Percentiles rank a stretch among this genome's conserved stretches.
Evolutionary conservation across 1,140 invertebrate species (phyloP).

Genomic region (Cotesia chilonis): DNA sequence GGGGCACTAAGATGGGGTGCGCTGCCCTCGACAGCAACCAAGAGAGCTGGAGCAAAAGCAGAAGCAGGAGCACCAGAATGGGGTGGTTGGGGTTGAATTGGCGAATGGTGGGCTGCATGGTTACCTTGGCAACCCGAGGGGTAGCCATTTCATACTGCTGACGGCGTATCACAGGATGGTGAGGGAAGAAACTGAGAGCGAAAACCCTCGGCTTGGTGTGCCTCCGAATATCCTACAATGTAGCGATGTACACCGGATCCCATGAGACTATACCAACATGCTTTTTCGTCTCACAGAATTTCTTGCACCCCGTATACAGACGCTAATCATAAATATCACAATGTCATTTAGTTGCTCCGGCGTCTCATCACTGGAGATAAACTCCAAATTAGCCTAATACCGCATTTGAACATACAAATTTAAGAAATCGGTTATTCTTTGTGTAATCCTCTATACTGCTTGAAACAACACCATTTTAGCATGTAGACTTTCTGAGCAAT

Average conservation of each 20-base stretch:
- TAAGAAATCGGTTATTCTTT: constrained; percentile 1
- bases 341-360: constrained; percentile 23
- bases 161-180: constrained; percentile 54
- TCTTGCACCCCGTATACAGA: constrained; percentile 6
- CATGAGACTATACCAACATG: constrained; percentile 16
- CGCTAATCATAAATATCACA: constrained; percentile 27
- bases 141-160: constrained; percentile 62
- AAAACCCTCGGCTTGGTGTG: constrained; percentile 52
- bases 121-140: constrained; percentile 63
- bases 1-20: constrained; percentile 30
- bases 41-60: constrained; percentile 36
- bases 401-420: constrained; percentile 36
- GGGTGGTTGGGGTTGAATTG: constrained; percentile 40
- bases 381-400: constrained; percentile 45
- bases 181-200: constrained; percentile 26
- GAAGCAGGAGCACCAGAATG: constrained; percentile 8
- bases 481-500: not conserved
- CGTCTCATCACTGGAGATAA: constrained; percentile 37
- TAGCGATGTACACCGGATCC: constrained; percentile 13
- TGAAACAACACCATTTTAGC: constrained; percentile 27
- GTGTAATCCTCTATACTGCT: constrained; percentile 3
- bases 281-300: not conserved
- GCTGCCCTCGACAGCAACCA: constrained; percentile 39
- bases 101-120: constrained; percentile 59
- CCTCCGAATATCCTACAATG: constrained; percentile 38